These are phyloP conservation scores for Drosophila incognita DNA, from an alignment of 2,888 invertebrate species.

Conservation along the genomic window DNA sequence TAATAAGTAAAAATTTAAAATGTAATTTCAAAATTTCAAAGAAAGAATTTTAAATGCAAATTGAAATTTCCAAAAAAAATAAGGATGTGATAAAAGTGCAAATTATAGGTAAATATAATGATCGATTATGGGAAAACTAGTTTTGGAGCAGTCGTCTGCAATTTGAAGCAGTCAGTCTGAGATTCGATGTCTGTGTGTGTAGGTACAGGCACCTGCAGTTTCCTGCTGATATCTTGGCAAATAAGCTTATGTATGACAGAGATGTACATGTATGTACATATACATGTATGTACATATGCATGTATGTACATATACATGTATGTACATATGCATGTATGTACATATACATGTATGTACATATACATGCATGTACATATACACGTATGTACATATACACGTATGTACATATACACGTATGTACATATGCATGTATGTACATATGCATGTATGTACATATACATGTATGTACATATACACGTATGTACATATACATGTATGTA, in stretches of 20 bases:
- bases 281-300: constrained; percentile 3
- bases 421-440: no score
- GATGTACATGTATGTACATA: constrained; percentile 3
- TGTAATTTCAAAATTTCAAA: not conserved
- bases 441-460: constrained; percentile 3
- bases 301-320: no score
- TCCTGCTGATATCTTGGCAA: not conserved
- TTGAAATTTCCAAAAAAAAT: not conserved
- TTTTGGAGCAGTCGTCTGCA: not conserved
- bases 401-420: no score
- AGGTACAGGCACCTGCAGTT: not conserved
- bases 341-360: not conserved
- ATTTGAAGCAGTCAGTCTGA: not conserved
- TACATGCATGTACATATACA: no score
- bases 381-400: constrained; percentile 1
- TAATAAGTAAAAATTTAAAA: not conserved
- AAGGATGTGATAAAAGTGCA: not conserved
- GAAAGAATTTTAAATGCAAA: not conserved
- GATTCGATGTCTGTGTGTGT: constrained; percentile 15
- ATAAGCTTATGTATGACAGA: not conserved
- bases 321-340: not conserved
- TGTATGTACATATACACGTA: no score
- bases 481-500: no score
- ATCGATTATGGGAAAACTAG: no score
- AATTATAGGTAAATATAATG: not conserved